These are phyloP conservation scores for Oxyruncus cristatus DNA, from an alignment of 2,113 vertebrate genomes.

Conservation along the genomic window DNA sequence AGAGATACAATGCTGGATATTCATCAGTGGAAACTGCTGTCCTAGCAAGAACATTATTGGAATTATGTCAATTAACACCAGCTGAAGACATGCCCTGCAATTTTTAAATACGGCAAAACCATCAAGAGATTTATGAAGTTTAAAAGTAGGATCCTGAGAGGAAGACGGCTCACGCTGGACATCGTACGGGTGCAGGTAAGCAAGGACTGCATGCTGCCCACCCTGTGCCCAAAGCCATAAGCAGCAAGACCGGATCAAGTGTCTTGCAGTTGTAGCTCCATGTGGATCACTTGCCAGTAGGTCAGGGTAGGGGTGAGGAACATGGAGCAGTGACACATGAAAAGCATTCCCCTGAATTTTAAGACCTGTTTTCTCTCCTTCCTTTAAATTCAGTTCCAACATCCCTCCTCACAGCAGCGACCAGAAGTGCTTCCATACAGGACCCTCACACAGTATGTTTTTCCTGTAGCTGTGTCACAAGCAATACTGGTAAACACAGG, in stretches of 20 bases:
- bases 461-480: not conserved
- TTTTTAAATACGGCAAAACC: not conserved
- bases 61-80: constrained; percentile 16
- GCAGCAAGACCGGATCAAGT: not conserved
- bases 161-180: not conserved
- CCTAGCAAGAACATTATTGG: not conserved
- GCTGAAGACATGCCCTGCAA: not conserved
- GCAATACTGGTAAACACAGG: not conserved
- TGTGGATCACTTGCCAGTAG: rapidly evolving
- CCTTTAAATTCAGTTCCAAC: not conserved
- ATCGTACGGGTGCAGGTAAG: not conserved
- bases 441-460: rapidly evolving
- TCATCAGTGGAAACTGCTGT: constrained; percentile 12
- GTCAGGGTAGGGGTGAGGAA: not conserved
- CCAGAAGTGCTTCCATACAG: not conserved
- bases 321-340: not conserved
- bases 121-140: not conserved
- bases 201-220: rapidly evolving
- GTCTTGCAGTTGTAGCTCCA: not conserved
- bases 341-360: not conserved
- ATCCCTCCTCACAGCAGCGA: not conserved
- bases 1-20: not conserved
- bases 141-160: not conserved
- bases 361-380: not conserved
- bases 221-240: rapidly evolving